phyloP scores from a whole-genome alignment of 2,113 vertebrate genomes.

The Irena cyanogastra region DNA sequence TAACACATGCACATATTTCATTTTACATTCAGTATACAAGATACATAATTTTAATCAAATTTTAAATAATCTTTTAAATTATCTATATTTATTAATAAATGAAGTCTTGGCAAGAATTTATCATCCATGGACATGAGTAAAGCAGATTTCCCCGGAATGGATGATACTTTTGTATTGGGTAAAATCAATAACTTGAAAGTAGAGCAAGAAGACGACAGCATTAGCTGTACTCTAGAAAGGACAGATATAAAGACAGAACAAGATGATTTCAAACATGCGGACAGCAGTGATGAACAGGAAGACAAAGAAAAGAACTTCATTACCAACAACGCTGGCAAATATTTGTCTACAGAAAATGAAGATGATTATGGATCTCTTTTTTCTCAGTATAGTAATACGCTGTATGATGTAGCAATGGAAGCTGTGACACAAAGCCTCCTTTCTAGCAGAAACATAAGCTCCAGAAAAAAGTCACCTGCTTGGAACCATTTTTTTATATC shows the following conservation, averaged over 20 bases:
- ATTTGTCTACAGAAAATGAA: constrained; percentile 78
- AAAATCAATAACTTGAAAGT: constrained; percentile 63
- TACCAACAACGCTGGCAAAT: constrained; percentile 72
- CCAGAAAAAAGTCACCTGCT: constrained; percentile 94
- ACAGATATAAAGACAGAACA: constrained; percentile 75
- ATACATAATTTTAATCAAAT: not conserved
- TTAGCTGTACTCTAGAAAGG: constrained; percentile 50
- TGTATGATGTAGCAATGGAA: constrained; percentile 97
- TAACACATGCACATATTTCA: not conserved
- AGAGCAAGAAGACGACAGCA: constrained; percentile 55
- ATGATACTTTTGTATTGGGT: constrained; percentile 42
- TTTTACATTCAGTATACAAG: constrained; percentile 1
- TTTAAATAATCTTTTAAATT: constrained; percentile 38
- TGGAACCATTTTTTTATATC: constrained; percentile 99
- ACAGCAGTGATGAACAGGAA: constrained; percentile 77
- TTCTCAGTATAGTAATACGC: constrained; percentile 89
- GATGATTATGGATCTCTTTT: constrained; percentile 88
- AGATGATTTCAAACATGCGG: constrained; percentile 72
- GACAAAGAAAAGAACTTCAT: constrained; percentile 68
- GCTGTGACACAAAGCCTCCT: constrained; percentile 95
- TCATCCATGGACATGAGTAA: constrained; percentile 54
- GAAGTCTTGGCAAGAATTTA: constrained; percentile 23
- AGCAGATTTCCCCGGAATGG: constrained; percentile 22
- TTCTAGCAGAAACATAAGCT: constrained; percentile 82
- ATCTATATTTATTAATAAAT: constrained; percentile 7